Evolutionary conservation across 2,113 vertebrate species (phyloP), one percentile per base, ranked within the genome.

Genomic region (Asarcornis scutulata): DNA sequence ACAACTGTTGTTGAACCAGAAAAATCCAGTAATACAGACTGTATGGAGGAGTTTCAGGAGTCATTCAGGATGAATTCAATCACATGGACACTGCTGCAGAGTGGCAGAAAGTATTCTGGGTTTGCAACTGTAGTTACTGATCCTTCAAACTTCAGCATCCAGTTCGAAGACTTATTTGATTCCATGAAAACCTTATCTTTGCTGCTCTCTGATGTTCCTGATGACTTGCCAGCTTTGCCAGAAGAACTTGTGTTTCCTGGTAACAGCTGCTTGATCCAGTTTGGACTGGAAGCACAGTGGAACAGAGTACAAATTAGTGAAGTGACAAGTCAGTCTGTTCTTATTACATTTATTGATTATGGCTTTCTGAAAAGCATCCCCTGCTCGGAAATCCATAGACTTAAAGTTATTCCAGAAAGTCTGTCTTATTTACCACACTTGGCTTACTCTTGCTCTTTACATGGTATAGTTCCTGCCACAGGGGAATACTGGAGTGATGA

Each of bases 121-220:
- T 98, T 98, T 92, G 97, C 98, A 34, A 97, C 97, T 56, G 95
- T 96, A 36, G 92, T 98, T 85, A 97, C 86, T 27, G 98, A 98
- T 72, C 99, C 99, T 42, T 98, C 95, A 3, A 91, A 98, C n/a
- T 99, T 99, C 86, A 98, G 71, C 11, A 38, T 99, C 59, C 96
- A 98, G 66, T 97, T 98, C 64, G 98, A 99, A 66, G 91, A 98
- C 60, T 97, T 96, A 29, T 97, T 98, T 93, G 91, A 97, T 8
- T 66, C 85, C 72, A 97, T 98, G 97, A 97, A 80, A n/a, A 89
- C 91, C 32, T 95, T 99, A 29, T 98, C 96, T 29, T 40, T 92
- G 42, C 78, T 98, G 82, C 97, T 99, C 58, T 97, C 98, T 52
- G 86, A 98, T 27, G 88, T 99, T 46, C 96, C 98, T 20, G 97